Evolutionary conservation across 2,797 vertebrate species (phyloP).

Genomic region (Mycteria americana): DNA sequence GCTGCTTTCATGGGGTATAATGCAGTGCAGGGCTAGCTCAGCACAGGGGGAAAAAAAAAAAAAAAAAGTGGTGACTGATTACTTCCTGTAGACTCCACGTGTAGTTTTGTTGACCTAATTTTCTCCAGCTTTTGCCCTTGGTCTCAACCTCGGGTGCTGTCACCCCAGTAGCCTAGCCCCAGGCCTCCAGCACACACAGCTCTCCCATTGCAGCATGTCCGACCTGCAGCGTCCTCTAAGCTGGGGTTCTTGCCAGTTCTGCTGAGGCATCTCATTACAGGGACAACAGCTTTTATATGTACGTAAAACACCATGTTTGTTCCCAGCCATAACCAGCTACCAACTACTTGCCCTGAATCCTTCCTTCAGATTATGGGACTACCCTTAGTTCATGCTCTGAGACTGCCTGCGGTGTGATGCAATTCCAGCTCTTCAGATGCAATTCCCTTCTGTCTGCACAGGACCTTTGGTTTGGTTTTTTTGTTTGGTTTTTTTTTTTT

Average conservation of each 20-base stretch:
- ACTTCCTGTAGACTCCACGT: background rate
- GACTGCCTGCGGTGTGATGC: background rate
- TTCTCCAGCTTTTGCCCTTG: background rate
- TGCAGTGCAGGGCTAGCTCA: background rate
- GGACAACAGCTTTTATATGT: background rate
- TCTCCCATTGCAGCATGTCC: background rate
- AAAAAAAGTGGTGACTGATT: background rate
- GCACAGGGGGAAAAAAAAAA: background rate
- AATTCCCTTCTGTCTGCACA: background rate
- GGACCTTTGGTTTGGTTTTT: background rate
- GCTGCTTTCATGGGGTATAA: conserved; percentile 14
- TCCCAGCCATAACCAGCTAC: background rate
- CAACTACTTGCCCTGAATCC: background rate
- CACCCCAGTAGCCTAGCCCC: background rate
- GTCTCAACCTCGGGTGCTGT: background rate
- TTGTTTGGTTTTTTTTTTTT: background rate
- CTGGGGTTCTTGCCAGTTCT: background rate
- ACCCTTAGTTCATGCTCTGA: background rate
- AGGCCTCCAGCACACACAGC: background rate
- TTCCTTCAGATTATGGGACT: background rate
- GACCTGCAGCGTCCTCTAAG: background rate
- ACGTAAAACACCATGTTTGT: background rate
- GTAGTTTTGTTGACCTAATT: background rate
- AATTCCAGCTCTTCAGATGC: background rate
- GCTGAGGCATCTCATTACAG: background rate